These are phyloP conservation scores for Himalopsyche anomala DNA, from an alignment of 2,888 invertebrate species.

Conservation along the genomic window DNA sequence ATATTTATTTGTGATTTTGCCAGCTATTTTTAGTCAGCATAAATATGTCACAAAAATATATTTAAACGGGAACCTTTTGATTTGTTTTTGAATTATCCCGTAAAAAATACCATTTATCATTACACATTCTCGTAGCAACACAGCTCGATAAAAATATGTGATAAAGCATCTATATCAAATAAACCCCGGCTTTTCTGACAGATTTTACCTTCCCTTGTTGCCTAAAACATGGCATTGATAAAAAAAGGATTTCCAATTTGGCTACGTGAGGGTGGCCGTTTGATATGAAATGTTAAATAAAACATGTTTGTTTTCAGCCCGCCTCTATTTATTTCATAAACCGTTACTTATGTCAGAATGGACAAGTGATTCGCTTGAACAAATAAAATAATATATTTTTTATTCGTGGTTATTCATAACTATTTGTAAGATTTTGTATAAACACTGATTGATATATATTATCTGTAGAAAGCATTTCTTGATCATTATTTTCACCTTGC, in stretches of 20 bases:
- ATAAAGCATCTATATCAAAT: conserved; percentile 17
- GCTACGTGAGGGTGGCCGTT: conserved; percentile 3
- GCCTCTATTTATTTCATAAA: not conserved
- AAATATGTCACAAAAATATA: no score
- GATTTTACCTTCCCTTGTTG: conserved; percentile 30
- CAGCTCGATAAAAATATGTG: conserved; percentile 1
- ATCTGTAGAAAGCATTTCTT: no score
- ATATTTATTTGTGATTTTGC: no score
- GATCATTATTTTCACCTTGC: no score
- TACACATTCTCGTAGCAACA: not conserved
- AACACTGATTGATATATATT: no score
- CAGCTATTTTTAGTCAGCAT: no score
- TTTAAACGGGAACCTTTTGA: no score
- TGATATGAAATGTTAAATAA: conserved; percentile 7
- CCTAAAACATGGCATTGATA: conserved; percentile 26
- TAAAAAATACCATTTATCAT: conserved; percentile 14
- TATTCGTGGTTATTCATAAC: no score
- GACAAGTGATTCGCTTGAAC: no score
- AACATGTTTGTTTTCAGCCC: not conserved
- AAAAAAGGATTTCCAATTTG: conserved; percentile 28
- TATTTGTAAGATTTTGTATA: no score
- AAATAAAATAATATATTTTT: no score
- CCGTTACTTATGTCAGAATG: not conserved
- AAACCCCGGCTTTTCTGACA: conserved; percentile 18
- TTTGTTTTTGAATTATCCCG: no score